Percentiles rank a stretch among this genome's conserved stretches.
Evolutionary conservation across 2,888 invertebrate species (phyloP).

Genomic region (Pediacus dermestoides): DNA sequence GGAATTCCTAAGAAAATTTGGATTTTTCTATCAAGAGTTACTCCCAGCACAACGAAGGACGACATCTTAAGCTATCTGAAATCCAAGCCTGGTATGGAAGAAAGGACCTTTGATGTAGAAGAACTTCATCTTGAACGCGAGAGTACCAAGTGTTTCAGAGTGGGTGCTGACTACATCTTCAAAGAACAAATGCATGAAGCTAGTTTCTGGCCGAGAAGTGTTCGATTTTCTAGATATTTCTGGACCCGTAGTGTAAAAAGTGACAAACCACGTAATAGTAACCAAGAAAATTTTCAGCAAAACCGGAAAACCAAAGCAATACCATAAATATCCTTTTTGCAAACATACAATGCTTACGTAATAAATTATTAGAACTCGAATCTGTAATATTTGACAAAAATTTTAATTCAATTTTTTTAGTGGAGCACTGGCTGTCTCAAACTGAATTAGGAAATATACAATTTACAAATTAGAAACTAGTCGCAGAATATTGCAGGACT

Average conservation of each 20-base stretch:
- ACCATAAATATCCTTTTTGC: background rate
- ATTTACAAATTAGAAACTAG: too few species aligned
- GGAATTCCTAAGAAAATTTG: too few species aligned
- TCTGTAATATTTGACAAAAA: too few species aligned
- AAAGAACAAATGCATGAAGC: conserved; percentile 1
- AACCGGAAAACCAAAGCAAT: background rate
- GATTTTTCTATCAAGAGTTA: too few species aligned
- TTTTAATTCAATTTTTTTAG: too few species aligned
- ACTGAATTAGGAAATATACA: too few species aligned
- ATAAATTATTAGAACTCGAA: too few species aligned
- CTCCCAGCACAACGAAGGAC: too few species aligned
- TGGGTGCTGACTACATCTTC: conserved; percentile 1
- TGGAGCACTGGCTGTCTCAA: too few species aligned
- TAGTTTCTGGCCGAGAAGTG: conserved; percentile 3
- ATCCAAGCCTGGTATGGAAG: conserved; percentile 1
- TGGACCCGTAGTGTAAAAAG: too few species aligned
- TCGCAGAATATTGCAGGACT: too few species aligned
- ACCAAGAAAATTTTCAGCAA: conserved; percentile 1
- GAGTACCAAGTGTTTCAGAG: conserved; percentile 1
- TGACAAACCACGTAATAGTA: background rate
- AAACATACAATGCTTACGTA: background rate
- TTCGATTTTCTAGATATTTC: conserved; percentile 1
- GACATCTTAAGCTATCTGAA: too few species aligned
- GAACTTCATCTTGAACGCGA: background rate
- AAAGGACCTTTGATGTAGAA: background rate